These are phyloP conservation scores for Pseudorasbora parva DNA, from an alignment of 2,113 vertebrate genomes.

Conservation along the genomic window DNA sequence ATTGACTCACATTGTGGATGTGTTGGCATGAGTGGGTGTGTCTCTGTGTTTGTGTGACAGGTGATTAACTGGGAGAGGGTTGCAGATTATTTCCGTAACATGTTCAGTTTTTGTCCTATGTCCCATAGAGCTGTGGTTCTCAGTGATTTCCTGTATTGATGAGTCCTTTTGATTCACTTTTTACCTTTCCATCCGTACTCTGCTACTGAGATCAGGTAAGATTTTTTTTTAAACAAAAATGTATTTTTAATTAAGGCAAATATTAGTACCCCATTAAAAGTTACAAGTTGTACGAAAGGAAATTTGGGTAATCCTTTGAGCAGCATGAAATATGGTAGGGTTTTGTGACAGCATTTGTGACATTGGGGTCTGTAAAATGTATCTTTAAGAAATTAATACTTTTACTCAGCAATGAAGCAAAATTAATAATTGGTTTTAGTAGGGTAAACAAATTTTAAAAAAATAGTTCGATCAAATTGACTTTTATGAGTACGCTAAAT, in stretches of 20 bases:
- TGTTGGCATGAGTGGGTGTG: conserved; percentile 13
- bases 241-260: not conserved
- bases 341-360: too few relatives aligned
- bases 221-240: not conserved
- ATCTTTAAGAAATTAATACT: too few relatives aligned
- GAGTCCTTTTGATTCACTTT: conserved; percentile 58
- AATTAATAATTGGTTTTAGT: too few relatives aligned
- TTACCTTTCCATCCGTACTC: conserved; percentile 49
- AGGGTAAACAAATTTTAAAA: too few relatives aligned
- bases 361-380: too few relatives aligned
- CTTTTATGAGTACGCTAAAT: too few relatives aligned
- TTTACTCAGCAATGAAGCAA: too few relatives aligned
- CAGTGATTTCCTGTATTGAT: conserved; percentile 57
- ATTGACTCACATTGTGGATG: conserved; percentile 45
- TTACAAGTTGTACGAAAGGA: not conserved
- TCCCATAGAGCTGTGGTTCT: conserved; percentile 8
- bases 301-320: not conserved
- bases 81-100: not conserved
- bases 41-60: not conserved
- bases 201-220: conserved; percentile 70
- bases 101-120: conserved; percentile 17
- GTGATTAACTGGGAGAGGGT: conserved; percentile 12
- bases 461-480: too few relatives aligned
- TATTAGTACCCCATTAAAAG: too few relatives aligned
- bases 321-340: not conserved